phyloP scores from a whole-genome alignment of 2,113 vertebrate genomes.

The Salvator merianae region DNA sequence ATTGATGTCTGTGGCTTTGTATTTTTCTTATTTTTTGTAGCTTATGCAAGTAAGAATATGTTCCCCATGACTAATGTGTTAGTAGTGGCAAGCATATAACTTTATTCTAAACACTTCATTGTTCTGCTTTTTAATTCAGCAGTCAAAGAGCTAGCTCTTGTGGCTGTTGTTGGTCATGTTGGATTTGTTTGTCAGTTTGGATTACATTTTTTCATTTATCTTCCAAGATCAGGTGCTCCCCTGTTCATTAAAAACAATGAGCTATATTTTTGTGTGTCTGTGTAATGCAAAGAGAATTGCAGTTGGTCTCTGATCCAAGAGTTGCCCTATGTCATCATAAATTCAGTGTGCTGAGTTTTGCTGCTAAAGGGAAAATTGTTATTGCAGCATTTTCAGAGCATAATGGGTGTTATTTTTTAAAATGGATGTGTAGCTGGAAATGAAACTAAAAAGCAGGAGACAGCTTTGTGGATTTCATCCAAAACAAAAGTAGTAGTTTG shows the following conservation, averaged over 20 bases:
- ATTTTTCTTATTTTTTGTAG: conserved; percentile 11
- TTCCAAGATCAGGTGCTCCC: neutral
- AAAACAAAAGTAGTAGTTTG: neutral
- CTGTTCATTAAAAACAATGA: neutral
- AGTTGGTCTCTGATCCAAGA: neutral
- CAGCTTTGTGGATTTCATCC: neutral
- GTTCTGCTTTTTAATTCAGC: conserved; percentile 33
- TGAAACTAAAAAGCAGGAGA: neutral
- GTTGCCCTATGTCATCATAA: neutral
- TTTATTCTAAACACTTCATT: conserved; percentile 19
- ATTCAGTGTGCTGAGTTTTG: neutral
- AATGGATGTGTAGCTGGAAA: neutral
- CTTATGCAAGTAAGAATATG: neutral
- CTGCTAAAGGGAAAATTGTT: neutral
- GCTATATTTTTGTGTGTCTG: neutral
- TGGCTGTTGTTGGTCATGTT: neutral
- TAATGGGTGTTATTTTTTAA: neutral
- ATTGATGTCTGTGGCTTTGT: conserved; percentile 16
- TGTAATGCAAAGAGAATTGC: rapidly evolving
- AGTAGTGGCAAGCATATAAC: conserved; percentile 2
- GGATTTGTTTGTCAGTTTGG: neutral
- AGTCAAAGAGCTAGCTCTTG: neutral
- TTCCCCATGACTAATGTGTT: conserved; percentile 19
- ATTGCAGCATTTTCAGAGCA: neutral
- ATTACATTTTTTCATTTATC: conserved; percentile 21